Evolutionary conservation across 2,113 vertebrate species (phyloP).

Genomic region (Heterotilapia buettikoferi): DNA sequence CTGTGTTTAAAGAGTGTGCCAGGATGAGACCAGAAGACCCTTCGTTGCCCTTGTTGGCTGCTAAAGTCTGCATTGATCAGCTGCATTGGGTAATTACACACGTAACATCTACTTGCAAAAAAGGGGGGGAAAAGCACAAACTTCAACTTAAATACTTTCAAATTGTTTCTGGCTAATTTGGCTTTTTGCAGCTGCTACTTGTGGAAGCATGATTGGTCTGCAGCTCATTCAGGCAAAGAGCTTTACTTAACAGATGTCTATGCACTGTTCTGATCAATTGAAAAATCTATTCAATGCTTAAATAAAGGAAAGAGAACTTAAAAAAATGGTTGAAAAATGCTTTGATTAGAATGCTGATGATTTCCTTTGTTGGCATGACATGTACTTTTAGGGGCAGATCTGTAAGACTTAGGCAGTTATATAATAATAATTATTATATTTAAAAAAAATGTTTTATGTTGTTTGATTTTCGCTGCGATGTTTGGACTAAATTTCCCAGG

Average conservation of each 20-base stretch:
- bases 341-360: background rate
- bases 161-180: background rate
- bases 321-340: background rate
- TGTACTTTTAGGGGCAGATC: background rate
- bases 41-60: conserved; percentile 85
- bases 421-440: background rate
- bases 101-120: background rate
- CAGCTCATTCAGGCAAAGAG: background rate
- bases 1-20: conserved; percentile 86
- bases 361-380: background rate
- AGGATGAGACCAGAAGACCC: conserved; percentile 87
- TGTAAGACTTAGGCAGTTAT: fast-evolving
- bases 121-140: fast-evolving
- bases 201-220: background rate
- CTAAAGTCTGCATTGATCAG: conserved; percentile 92
- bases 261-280: background rate
- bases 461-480: fast-evolving
- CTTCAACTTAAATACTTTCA: background rate
- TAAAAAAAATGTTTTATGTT: fast-evolving
- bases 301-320: background rate
- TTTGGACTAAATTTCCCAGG: background rate
- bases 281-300: background rate
- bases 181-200: background rate
- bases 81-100: conserved; percentile 88
- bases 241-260: background rate